phyloP scores from a whole-genome alignment of 2,797 vertebrate species.

The Sebastes trivittatus region DNA sequence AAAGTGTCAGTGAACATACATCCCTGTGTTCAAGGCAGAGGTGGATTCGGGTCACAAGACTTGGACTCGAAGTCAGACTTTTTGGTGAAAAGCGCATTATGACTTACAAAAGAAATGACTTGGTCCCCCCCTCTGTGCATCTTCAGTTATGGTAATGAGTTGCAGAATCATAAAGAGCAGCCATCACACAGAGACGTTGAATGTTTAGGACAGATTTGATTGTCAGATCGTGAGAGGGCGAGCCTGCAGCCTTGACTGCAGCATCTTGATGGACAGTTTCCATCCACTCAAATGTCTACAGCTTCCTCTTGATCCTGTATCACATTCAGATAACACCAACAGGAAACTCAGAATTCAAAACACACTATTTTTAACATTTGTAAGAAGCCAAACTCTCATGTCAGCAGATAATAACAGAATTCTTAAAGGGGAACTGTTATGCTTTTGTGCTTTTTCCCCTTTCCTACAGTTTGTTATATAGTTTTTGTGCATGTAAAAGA shows the following conservation, averaged over 20 bases:
- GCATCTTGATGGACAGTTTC: background rate
- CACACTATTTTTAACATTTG: background rate
- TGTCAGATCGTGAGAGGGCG: background rate
- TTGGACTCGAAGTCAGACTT: too few relatives aligned
- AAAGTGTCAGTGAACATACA: background rate
- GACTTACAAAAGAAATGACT: too few relatives aligned
- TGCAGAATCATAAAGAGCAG: slow-evolving; percentile 8
- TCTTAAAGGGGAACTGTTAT: too few relatives aligned
- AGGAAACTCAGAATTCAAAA: background rate
- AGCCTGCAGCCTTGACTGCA: background rate
- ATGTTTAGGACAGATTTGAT: slow-evolving; percentile 18
- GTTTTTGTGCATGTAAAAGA: too few relatives aligned
- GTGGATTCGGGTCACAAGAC: too few relatives aligned
- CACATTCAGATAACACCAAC: background rate
- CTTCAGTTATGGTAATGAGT: slow-evolving; percentile 5
- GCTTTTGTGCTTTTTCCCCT: too few relatives aligned
- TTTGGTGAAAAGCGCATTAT: too few relatives aligned
- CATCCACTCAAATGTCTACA: background rate
- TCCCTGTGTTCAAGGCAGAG: background rate
- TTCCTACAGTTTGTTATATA: too few relatives aligned
- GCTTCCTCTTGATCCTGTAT: background rate
- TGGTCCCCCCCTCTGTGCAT: background rate
- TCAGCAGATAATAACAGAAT: background rate
- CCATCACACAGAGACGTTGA: background rate
- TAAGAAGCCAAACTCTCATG: background rate